phyloP scores from a whole-genome alignment of 2,113 vertebrate species.

The Amphiprion percula region DNA sequence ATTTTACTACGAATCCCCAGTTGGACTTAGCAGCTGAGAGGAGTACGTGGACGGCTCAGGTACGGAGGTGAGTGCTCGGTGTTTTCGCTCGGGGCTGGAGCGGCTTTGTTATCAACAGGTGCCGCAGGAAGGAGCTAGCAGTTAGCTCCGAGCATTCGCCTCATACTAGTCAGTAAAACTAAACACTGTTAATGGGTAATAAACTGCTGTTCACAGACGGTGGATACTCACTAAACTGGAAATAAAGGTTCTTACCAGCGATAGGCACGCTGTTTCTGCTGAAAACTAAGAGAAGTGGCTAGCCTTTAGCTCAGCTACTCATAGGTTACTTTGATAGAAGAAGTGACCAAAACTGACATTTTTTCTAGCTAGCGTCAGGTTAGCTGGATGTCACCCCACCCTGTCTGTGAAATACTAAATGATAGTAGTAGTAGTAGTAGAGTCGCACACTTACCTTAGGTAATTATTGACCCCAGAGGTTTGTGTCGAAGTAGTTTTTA shows the following conservation, averaged over 20 bases:
- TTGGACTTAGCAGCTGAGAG: background rate
- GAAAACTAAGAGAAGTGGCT: background rate
- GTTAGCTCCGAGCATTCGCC: conserved; percentile 69
- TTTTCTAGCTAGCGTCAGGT: background rate
- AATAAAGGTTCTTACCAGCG: accelerated
- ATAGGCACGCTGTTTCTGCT: background rate
- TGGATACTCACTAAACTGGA: background rate
- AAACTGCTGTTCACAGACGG: background rate
- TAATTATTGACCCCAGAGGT: background rate
- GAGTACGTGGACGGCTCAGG: background rate
- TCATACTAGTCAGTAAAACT: background rate
- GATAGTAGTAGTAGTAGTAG: no score
- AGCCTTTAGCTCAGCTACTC: background rate
- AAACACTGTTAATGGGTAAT: background rate
- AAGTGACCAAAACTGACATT: background rate
- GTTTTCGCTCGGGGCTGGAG: conserved; percentile 31
- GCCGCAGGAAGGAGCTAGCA: conserved; percentile 66
- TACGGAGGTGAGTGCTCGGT: conserved; percentile 68
- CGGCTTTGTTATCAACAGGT: conserved; percentile 85
- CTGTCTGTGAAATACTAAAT: background rate
- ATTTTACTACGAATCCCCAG: background rate
- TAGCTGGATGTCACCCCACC: conserved; percentile 29
- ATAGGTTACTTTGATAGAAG: conserved; percentile 13
- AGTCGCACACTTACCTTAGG: background rate
- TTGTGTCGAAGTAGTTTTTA: background rate